Evolutionary conservation across 1,140 invertebrate genomes (phyloP).

Genomic region (Bombus picipes): DNA sequence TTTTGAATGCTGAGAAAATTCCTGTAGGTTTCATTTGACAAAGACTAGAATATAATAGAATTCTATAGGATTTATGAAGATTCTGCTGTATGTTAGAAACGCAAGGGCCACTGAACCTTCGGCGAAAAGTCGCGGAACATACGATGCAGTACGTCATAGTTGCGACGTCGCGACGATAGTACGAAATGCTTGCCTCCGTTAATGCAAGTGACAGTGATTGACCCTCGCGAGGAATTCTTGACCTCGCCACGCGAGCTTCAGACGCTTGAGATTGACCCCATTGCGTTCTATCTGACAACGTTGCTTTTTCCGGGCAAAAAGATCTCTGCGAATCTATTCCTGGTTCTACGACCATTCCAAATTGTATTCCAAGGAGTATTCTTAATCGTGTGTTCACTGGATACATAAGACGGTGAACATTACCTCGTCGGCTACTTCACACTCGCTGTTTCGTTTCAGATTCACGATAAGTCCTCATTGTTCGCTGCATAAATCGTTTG

Average conservation of each 20-base stretch:
- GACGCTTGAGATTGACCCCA: constrained; percentile 50
- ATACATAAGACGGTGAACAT: neutral
- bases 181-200: constrained; percentile 44
- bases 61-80: neutral
- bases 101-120: neutral
- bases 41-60: too few species aligned
- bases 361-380: neutral
- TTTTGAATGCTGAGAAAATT: too few species aligned
- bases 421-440: neutral
- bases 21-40: too few species aligned
- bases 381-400: neutral
- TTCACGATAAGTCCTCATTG: constrained; percentile 19
- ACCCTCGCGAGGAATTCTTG: constrained; percentile 62
- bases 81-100: neutral
- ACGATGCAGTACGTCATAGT: neutral
- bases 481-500: neutral
- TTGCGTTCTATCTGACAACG: constrained; percentile 54
- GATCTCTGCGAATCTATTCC: constrained; percentile 13
- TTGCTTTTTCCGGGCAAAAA: constrained; percentile 10
- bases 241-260: constrained; percentile 45
- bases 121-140: neutral
- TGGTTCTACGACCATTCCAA: neutral
- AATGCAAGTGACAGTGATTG: constrained; percentile 63
- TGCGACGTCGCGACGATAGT: constrained; percentile 12
- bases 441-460: constrained; percentile 17